Evolutionary conservation across 1,140 invertebrate species (phyloP).

Genomic region (Drosophila teissieri): DNA sequence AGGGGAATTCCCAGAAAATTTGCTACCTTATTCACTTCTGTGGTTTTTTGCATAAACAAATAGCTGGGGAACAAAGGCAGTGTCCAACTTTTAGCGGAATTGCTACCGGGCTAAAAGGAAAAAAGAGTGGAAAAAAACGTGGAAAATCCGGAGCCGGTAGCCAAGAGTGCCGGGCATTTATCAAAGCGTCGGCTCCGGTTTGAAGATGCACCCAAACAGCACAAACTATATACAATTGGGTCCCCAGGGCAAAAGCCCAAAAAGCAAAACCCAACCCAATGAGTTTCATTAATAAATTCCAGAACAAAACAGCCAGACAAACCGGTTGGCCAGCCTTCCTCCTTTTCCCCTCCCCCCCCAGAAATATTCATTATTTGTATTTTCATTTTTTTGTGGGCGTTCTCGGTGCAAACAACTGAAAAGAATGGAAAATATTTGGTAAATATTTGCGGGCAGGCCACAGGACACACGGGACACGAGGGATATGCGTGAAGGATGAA

Average conservation of each 20-base stretch:
- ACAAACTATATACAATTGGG: background rate
- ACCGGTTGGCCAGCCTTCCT: conserved; percentile 25
- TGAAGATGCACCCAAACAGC: conserved; percentile 56
- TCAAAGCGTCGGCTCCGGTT: conserved; percentile 67
- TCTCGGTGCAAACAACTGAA: conserved; percentile 42
- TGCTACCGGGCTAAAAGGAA: conserved; percentile 62
- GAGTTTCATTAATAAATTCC: conserved; percentile 67
- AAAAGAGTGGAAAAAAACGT: background rate
- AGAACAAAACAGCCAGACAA: conserved; percentile 44
- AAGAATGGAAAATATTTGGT: conserved; percentile 75
- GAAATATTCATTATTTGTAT: conserved; percentile 12
- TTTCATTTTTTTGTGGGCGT: conserved; percentile 51
- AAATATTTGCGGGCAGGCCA: conserved; percentile 64
- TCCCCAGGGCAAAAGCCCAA: conserved; percentile 46
- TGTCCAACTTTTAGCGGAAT: conserved; percentile 74
- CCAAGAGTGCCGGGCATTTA: conserved; percentile 59
- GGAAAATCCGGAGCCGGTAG: conserved; percentile 51
- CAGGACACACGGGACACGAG: conserved; percentile 43
- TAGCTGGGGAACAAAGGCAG: conserved; percentile 35
- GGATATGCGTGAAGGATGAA: conserved; percentile 45
- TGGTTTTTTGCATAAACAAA: conserved; percentile 59
- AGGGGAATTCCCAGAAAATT: conserved; percentile 67
- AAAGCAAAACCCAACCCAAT: conserved; percentile 44
- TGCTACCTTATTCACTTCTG: conserved; percentile 59
- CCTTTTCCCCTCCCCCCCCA: background rate